Evolutionary conservation across 2,888 invertebrate genomes (phyloP), one percentile per base, ranked within the genome.

Genomic region (Steinernema carpocapsae): DNA sequence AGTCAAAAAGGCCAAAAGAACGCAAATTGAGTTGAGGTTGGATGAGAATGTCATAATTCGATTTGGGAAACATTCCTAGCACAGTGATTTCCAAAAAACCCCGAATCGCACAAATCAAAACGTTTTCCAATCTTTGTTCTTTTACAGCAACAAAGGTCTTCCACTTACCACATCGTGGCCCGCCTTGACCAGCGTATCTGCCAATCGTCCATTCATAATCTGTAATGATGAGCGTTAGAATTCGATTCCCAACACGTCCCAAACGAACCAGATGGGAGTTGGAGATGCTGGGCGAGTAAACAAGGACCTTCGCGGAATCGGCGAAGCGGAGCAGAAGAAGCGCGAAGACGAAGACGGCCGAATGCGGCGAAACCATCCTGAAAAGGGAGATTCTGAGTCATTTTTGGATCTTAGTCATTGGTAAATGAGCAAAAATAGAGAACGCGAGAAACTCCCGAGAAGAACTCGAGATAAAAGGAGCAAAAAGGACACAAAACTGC

Each of bases 151-250:
- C 10, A 43, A 43, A 43, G 43, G 43, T 43, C 43, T 10, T 43
- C 6, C 24, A 46, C 79, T 56, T 64, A 78, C 78, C 64, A 78
- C 78, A 71, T 80, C 75, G 51, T 78, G 77, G 6, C 79, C 81
- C 22, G 76, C 78, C 45, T 74, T 59, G 4, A 79, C 81, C 46
- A 80, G 71, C 17, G 75, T 45, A 71, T 80, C 80, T 6, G 80
- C 81, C 29, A 80, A 45, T 12, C 78, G 56, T 1, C 80, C 80
- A 22, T 74, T 78, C 29, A 71, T 72, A 43, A 75, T 76, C n/a
- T n/a, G n/a, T n/a, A n/a, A n/a, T n/a, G n/a, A n/a, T n/a, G n/a
- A n/a, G n/a, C n/a, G n/a, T n/a, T n/a, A n/a, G n/a, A n/a, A n/a
- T n/a, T n/a, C n/a, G n/a, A n/a, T n/a, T n/a, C n/a, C n/a, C n/a